Conservation (phyloP, 2,797 vertebrate genomes). For the Loriculus beryllinus region DNA sequence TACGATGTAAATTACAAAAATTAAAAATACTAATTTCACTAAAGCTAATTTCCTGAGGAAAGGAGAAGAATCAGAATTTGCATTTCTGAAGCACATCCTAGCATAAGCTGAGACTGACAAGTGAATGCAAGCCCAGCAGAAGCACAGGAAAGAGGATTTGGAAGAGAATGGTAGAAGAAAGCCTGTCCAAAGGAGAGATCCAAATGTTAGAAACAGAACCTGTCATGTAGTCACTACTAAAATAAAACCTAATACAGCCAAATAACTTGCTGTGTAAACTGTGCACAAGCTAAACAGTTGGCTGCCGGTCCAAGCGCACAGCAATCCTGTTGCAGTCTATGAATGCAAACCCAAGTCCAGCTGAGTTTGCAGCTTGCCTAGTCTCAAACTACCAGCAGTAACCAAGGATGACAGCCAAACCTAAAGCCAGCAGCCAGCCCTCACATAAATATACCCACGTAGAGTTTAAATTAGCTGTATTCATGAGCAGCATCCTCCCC, state of each 20-base stretch:
- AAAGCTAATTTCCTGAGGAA: neutral
- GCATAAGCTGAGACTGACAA: neutral
- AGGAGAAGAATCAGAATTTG: neutral
- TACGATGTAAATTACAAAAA: neutral
- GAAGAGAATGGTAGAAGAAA: neutral
- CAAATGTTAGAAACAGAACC: neutral
- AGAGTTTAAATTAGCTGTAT: neutral
- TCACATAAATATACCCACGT: neutral
- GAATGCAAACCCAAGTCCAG: neutral
- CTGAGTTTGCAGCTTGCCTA: slow-evolving; percentile 39
- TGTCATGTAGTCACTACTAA: neutral
- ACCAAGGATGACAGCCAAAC: slow-evolving; percentile 13
- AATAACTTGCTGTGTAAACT: neutral
- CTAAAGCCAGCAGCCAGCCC: neutral
- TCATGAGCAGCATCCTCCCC: neutral
- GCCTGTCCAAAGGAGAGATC: neutral
- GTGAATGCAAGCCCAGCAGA: neutral
- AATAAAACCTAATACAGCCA: neutral
- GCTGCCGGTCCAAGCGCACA: neutral
- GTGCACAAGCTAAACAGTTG: neutral
- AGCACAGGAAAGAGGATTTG: neutral
- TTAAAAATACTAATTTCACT: neutral
- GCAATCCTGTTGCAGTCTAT: neutral
- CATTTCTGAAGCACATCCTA: neutral
- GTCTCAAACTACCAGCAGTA: slow-evolving; percentile 1